These are phyloP conservation scores for Stegodyphus dumicola DNA, from an alignment of 1,140 invertebrate species.

Conservation along the genomic window DNA sequence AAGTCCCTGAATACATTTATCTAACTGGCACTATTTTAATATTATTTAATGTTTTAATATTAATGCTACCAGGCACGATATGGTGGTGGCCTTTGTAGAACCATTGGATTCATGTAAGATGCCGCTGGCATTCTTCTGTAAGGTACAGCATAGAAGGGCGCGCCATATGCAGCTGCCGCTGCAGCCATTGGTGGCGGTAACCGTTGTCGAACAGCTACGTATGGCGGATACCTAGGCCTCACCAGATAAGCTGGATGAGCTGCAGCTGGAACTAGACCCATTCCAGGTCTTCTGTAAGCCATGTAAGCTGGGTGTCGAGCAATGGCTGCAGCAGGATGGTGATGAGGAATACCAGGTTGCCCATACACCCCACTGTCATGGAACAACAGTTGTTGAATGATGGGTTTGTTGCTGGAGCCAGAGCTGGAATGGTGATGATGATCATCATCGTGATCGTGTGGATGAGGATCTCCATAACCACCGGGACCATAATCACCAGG, in stretches of 20 bases:
- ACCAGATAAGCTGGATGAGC: neutral
- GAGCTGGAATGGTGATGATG: neutral
- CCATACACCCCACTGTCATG: neutral
- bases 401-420: neutral
- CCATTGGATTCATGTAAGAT: neutral
- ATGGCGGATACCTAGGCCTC: neutral
- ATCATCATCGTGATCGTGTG: neutral
- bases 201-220: neutral
- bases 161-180: neutral
- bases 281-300: neutral
- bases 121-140: neutral
- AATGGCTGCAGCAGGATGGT: too few relatives aligned
- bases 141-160: neutral
- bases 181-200: neutral
- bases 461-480: neutral
- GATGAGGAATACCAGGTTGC: neutral
- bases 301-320: neutral
- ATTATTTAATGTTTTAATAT: too few relatives aligned
- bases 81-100: neutral
- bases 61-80: too few relatives aligned
- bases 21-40: too few relatives aligned
- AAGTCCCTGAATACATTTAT: too few relatives aligned
- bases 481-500: neutral
- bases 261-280: neutral
- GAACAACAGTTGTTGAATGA: neutral